phyloP scores from a whole-genome alignment of 2,797 vertebrate genomes.

The Premnoplex brunnescens region DNA sequence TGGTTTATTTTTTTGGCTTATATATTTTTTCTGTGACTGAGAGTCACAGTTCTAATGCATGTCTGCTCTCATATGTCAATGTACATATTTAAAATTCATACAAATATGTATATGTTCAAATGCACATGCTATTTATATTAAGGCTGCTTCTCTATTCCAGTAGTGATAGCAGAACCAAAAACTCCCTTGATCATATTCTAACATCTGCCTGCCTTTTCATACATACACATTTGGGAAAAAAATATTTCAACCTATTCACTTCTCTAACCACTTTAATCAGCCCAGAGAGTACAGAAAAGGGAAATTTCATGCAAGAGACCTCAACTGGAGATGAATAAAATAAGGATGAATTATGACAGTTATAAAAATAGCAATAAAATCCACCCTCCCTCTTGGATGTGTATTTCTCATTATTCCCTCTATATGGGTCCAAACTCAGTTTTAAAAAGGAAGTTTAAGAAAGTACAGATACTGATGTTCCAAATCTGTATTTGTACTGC shows the following conservation, averaged over 20 bases:
- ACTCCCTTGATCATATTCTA: background rate
- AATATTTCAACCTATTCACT: background rate
- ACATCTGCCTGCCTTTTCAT: background rate
- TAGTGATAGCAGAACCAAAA: background rate
- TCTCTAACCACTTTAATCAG: background rate
- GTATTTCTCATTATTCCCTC: background rate
- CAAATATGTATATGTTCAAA: background rate
- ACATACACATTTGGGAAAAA: background rate
- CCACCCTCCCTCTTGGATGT: background rate
- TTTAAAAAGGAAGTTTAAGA: background rate
- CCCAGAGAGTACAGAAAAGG: background rate
- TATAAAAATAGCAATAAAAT: background rate
- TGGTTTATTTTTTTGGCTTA: background rate
- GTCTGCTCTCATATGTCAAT: background rate
- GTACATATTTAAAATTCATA: background rate
- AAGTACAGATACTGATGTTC: background rate
- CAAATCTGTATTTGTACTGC: background rate
- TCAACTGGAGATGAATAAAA: background rate
- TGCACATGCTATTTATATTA: background rate
- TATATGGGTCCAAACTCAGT: background rate
- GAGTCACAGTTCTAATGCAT: background rate
- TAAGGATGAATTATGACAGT: background rate
- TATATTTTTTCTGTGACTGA: background rate
- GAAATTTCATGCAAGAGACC: background rate
- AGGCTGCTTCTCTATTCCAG: background rate